Base-by-base conservation (phyloP, 2,797 vertebrate species). In the Bothrops alternatus region DNA sequence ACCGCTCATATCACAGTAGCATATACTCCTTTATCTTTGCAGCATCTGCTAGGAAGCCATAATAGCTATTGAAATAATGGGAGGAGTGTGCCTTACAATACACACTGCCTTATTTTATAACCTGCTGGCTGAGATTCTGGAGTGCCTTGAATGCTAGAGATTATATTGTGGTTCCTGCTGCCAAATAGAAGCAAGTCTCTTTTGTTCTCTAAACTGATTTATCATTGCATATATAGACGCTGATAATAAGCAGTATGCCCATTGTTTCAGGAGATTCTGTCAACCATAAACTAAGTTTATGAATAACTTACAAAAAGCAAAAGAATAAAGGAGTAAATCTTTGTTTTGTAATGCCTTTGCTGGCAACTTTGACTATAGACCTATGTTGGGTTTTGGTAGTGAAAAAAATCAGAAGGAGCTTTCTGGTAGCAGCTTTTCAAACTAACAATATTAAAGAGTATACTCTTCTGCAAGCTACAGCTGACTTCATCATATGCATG, bases 11-110 rank as follows among this genome's bases (percentile, higher is more conserved):
- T 90, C 0, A 1, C 47, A 42, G 82, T 86, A 95, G 90, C 91
- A 92, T 90, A 90, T 58, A 95, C 94, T 88, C 95, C 91, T 91
- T 96, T 95, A 95, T 96, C 94, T 95, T 95, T 94, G 91, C 57
- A 93, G 23, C n/a, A 89, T 91, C 89, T 91, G 93, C 95, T 95
- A 96, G 95, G 93, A 92, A 3, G 6, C 89, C 94, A 91, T 93
- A 96, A 95, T 94, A 95, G 95, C 89, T 88, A 93, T 73, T 78
- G 16, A 94, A 95, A 94, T 92, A 89, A 88, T 1, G 0, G 42
- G 78, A 90, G 82, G 94, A 94, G 57, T 63, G 94, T 93, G 87
- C 32, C 47, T n/a, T 94, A 89, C 25, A 91, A 55, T 88, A 92
- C 18, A 90, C 63, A 65, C 88, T 93, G 56, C 6, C 65, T 57